phyloP scores from a whole-genome alignment of 2,888 invertebrate genomes.

The Erebia epiphron region DNA sequence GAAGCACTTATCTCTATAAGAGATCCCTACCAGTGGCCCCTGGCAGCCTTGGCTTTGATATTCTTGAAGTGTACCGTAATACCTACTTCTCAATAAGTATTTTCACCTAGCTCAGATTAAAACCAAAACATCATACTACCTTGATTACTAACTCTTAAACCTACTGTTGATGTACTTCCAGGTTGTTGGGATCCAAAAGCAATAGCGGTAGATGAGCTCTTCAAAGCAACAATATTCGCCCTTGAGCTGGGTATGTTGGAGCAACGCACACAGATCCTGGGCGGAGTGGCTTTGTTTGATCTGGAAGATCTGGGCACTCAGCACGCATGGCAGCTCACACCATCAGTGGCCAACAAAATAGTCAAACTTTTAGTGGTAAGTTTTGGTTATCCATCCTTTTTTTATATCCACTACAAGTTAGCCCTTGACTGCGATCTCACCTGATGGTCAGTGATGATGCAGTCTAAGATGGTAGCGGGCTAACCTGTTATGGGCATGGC shows the following conservation, averaged over 20 bases:
- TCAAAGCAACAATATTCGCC: constrained; percentile 87
- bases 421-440: no score
- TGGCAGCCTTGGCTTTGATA: no score
- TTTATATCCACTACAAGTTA: no score
- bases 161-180: constrained; percentile 49
- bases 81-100: no score
- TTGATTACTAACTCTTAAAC: background rate
- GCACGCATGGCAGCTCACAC: constrained; percentile 86
- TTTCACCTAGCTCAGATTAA: no score
- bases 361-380: constrained; percentile 80
- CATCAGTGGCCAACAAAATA: constrained; percentile 35
- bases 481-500: no score
- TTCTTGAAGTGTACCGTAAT: no score
- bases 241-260: constrained; percentile 90
- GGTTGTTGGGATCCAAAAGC: constrained; percentile 89
- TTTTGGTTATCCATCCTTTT: no score
- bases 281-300: constrained; percentile 90
- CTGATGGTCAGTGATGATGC: no score
- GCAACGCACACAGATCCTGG: constrained; percentile 88
- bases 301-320: constrained; percentile 86
- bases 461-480: no score
- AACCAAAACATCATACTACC: background rate
- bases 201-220: constrained; percentile 84
- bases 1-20: no score
- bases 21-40: no score